Conservation (phyloP, 2,888 invertebrate genomes). For the Perithous albicinctus region DNA sequence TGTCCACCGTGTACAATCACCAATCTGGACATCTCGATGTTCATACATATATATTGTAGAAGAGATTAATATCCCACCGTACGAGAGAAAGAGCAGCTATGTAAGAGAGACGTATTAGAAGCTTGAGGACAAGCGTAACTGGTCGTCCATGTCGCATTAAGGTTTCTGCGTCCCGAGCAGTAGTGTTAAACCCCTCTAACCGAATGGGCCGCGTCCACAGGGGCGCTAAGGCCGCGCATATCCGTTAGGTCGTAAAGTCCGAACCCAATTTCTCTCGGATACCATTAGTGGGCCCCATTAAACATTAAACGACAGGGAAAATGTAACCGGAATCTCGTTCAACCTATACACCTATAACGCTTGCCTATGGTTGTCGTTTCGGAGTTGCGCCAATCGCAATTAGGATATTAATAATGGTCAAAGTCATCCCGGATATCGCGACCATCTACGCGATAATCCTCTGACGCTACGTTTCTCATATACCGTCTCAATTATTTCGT, state of each 20-base stretch:
- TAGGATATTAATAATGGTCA: constrained; percentile 69
- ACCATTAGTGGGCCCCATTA: constrained; percentile 72
- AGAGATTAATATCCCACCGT: constrained; percentile 56
- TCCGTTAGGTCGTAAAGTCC: constrained; percentile 71
- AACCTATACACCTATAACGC: too few species aligned
- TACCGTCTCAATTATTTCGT: constrained; percentile 49
- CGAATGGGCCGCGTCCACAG: too few species aligned
- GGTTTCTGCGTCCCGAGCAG: constrained; percentile 54
- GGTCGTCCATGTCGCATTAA: constrained; percentile 62
- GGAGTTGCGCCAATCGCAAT: constrained; percentile 65
- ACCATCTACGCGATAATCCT: constrained; percentile 28
- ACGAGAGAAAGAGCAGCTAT: constrained; percentile 38
- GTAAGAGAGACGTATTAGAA: constrained; percentile 38
- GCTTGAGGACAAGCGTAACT: constrained; percentile 59
- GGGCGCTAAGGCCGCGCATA: constrained; percentile 67
- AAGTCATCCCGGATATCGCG: constrained; percentile 17
- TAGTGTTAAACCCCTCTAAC: constrained; percentile 38
- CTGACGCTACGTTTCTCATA: neutral
- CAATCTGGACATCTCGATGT: neutral
- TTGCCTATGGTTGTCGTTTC: too few species aligned
- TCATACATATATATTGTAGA: constrained; percentile 23
- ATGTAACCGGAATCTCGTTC: constrained; percentile 71
- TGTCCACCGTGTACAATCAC: constrained; percentile 1
- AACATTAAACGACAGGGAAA: constrained; percentile 73
- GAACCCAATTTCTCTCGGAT: constrained; percentile 72